Base-by-base conservation (phyloP, 2,797 vertebrate species). In the Sus cebifrons region DNA sequence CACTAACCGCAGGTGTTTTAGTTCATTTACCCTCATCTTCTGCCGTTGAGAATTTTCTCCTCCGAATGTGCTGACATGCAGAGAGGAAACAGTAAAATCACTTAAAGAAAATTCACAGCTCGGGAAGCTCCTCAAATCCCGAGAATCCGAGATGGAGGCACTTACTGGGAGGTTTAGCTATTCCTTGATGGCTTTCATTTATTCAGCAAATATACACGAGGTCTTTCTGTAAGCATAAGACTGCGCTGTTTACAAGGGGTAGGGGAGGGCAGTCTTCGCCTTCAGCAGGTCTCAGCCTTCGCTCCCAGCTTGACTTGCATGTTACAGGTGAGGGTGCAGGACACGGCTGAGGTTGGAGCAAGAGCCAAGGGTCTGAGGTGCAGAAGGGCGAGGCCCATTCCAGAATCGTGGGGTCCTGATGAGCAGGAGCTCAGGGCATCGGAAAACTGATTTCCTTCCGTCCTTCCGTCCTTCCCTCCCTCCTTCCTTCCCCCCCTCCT, bases 1-100 rank as follows among this genome's bases (percentile, higher is more conserved):
- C 16, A 1, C 17, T 3, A 44, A 77, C 20, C 25, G 0, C 0
- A 0, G 58, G 3, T 3, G 8, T 13, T 29, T 40, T 2, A 7
- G 29, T 75, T 75, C 78, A 9, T 15, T 68, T 21, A 16, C 17
- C 36, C 13, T 44, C n/a, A 1, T 10, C 52, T 52, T 21, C 60
- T 32, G 18, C 85, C 52, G 0, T 27, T 6, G 36, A 78, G 58
- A 60, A 54, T 29, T 56, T 81, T 23, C 77, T 70, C 44, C 60
- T 65, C 18, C 9, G 62, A 71, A 3, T 27, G 0, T 64, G 56
- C 89, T 77, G 58, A 40, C 89, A 82, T 25, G 23, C 16, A 58
- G 81, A 71, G 56, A 86, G 5, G 70, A 87, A 44, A 20, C 8
- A 14, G 2, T 12, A 29, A n/a, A 32, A 27, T 18, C 56, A 0